Evolutionary conservation across 2,888 invertebrate genomes (phyloP), one percentile per base, ranked within the genome.

Genomic region (Flexamia atlantica): DNA sequence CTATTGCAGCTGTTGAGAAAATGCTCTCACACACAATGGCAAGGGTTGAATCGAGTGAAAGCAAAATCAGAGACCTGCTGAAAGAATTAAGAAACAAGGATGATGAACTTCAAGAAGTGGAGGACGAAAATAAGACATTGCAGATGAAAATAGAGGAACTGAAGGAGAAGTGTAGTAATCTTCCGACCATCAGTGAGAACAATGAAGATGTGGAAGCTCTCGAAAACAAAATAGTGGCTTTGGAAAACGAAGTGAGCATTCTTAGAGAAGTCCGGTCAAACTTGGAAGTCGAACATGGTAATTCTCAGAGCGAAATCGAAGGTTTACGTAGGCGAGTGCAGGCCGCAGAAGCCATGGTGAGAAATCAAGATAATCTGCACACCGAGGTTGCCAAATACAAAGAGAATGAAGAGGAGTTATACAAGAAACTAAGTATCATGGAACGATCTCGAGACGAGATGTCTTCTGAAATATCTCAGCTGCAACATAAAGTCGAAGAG

Each of bases 281-380:
- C 36, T 84, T 90, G 25, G 86, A 88, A 4, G 84, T 86, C 7
- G 88, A 87, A 30, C 85, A 87, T 25, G 85, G 86, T n/a, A 85
- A 79, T 10, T 85, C 84, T 20, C 82, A 83, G 60, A 85, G 85
- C 70, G 85, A 87, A 50, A 57, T 84, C 2, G 83, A 86, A n/a
- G 79, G 46, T 3, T 83, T 86, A 28, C 76, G 83, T n/a, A 57
- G 72, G 85, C 89, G 89, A n/a, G 85, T 92, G 9, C 89, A 87
- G 46, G 86, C 88, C 7, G 87, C 90, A 12, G 90, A 90, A 87
- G 89, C 91, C 46, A 91, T 91, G 87, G 90, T 91, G 83, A 91
- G 92, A 86, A 92, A 92, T 86, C 89, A 91, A 3, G 90, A 91
- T 42, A 92, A 92, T 87, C 91, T 93, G 86, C 90, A 92, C 74